Conservation (phyloP, 1,140 invertebrate genomes). For the Sarcophaga bullata region DNA sequence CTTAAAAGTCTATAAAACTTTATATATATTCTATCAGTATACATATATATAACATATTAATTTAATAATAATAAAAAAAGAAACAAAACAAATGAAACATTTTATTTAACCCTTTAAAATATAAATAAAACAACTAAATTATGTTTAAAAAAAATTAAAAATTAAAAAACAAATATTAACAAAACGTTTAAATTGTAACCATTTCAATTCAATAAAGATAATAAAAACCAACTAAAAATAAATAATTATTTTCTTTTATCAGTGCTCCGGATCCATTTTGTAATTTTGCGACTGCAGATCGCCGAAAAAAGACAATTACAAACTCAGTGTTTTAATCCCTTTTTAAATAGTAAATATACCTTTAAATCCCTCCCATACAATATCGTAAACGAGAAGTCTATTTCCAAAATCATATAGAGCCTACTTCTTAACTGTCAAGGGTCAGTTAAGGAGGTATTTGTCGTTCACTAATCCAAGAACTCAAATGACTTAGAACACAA, state of each 20-base stretch:
- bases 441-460: no score
- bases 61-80: conserved; percentile 7
- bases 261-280: neutral
- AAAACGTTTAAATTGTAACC: conserved; percentile 40
- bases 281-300: no score
- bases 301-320: no score
- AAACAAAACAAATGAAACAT: conserved; percentile 13
- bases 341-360: no score
- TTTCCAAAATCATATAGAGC: no score
- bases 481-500: no score
- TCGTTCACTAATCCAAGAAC: no score
- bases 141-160: neutral
- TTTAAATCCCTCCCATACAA: no score
- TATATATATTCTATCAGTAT: neutral
- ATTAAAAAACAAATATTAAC: conserved; percentile 21
- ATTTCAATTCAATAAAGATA: conserved; percentile 39
- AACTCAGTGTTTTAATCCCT: no score
- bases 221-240: conserved; percentile 8
- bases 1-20: neutral
- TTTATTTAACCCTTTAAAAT: conserved; percentile 9
- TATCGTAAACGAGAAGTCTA: no score
- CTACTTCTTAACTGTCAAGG: no score
- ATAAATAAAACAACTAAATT: conserved; percentile 23
- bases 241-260: neutral
- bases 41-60: neutral